Conservation (phyloP, 2,113 vertebrate genomes). For the Gavia stellata region DNA sequence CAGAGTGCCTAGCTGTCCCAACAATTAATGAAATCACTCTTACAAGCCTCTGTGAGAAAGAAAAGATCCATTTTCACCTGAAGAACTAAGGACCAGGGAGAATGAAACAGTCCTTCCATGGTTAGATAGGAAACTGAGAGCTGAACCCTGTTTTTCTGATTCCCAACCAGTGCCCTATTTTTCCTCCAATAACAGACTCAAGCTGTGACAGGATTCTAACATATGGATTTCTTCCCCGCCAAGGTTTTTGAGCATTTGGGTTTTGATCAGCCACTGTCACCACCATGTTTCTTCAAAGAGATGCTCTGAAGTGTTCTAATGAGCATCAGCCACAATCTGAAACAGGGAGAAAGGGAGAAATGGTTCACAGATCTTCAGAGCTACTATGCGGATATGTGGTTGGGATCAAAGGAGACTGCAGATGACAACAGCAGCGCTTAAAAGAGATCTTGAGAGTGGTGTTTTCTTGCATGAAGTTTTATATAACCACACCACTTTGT, state of each 20-base stretch:
- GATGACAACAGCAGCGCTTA: not conserved
- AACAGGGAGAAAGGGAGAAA: slow-evolving; percentile 46
- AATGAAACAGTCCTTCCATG: not conserved
- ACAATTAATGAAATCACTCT: not conserved
- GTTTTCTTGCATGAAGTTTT: slow-evolving; percentile 1
- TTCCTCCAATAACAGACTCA: not conserved
- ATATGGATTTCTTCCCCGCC: slow-evolving; percentile 21
- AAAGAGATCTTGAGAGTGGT: slow-evolving; percentile 1
- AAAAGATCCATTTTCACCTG: not conserved
- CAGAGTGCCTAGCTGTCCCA: not conserved
- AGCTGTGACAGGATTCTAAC: slow-evolving; percentile 26
- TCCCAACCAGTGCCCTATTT: not conserved
- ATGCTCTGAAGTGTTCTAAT: slow-evolving; percentile 11
- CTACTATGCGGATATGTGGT: not conserved
- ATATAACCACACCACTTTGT: slow-evolving; percentile 44
- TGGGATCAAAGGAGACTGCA: slow-evolving; percentile 27
- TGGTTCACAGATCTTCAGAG: slow-evolving; percentile 44
- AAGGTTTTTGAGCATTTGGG: slow-evolving; percentile 40
- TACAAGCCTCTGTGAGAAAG: not conserved
- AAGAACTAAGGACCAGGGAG: not conserved
- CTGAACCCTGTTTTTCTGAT: not conserved
- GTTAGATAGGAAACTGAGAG: not conserved
- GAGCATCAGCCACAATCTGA: slow-evolving; percentile 30
- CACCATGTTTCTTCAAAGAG: slow-evolving; percentile 47
- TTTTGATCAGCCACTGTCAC: slow-evolving; percentile 38